Base-by-base conservation (phyloP, 2,797 vertebrate species). In the Pachyuromys duprasi region DNA sequence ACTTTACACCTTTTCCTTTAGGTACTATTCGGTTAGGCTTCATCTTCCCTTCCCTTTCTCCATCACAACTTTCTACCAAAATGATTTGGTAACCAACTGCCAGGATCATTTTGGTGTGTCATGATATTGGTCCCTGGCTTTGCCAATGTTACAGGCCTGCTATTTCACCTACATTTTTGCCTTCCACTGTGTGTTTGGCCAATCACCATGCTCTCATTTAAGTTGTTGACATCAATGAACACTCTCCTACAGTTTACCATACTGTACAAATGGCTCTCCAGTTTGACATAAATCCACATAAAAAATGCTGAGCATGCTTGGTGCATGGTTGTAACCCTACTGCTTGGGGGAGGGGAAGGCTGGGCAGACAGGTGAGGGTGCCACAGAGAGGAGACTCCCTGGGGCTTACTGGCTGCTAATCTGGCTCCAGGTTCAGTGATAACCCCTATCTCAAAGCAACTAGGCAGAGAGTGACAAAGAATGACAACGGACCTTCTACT, bases 191-290 rank as follows among this genome's bases (percentile, higher is more conserved):
- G 84, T 67, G 60, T 36, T 80, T 60, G 76, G 83, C 57, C 72
- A 89, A 72, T 88, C 83, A 70, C 63, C 75, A 12, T 42, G 81
- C 83, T 88, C 79, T 95, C 62, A 81, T 39, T 89, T 55, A 55
- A 69, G 53, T 82, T 53, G 33, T 22, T 84, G 49, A 96, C 55
- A 94, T n/a, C 94, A 89, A 88, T 22, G 72, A 96, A 82, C 49
- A 88, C 13, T 53, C 26, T 78, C 45, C 84, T 69, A 49, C 55
- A 82, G 63, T 67, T 69, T 94, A 92, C 83, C 79, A 87, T 60
- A 89, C 49, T 49, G 49, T 11, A 83, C 15, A 93, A 82, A 76
- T 2, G 86, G 79, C 63, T 86, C 60, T 94, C 53, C 31, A 18
- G 24, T 67, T 20, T 78, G 86, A 92, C 89, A 82, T 5, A 45